phyloP scores from a whole-genome alignment of 2,797 vertebrate genomes.

The Tragelaphus eurycerus region DNA sequence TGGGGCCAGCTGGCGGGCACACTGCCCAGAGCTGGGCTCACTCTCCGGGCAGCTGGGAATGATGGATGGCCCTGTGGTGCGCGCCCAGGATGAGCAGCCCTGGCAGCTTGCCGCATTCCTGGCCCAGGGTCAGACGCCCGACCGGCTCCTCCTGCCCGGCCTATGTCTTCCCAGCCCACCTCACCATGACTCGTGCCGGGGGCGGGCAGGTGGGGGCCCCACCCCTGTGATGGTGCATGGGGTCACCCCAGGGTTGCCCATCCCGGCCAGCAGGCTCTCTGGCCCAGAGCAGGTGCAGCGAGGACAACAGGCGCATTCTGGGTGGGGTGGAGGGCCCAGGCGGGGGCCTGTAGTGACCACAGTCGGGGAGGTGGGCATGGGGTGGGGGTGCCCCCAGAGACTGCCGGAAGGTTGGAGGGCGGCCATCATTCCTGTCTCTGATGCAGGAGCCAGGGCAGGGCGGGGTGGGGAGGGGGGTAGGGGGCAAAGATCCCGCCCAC shows the following conservation, averaged over 20 bases:
- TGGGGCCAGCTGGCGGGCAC: rapidly evolving
- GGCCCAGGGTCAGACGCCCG: rapidly evolving
- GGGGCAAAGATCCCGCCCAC: too few relatives aligned
- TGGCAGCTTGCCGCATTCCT: not conserved
- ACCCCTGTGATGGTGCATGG: rapidly evolving
- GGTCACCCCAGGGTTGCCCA: not conserved
- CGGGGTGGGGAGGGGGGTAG: too few relatives aligned
- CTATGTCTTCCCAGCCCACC: not conserved
- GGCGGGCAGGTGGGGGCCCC: rapidly evolving
- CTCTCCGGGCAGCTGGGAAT: not conserved
- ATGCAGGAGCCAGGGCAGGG: not conserved
- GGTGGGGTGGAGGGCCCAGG: too few relatives aligned
- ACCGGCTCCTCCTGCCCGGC: not conserved
- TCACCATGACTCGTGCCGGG: not conserved
- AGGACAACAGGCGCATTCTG: not conserved
- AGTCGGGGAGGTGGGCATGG: not conserved
- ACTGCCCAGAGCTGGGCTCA: not conserved
- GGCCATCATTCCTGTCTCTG: not conserved
- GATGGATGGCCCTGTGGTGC: not conserved
- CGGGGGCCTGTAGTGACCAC: rapidly evolving
- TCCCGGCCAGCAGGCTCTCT: not conserved
- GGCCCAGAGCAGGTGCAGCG: rapidly evolving
- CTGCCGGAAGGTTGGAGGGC: not conserved
- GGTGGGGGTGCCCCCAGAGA: not conserved
- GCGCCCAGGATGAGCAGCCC: rapidly evolving